Base-by-base conservation (phyloP, 2,888 invertebrate species). In the Pachydiplax longipennis region DNA sequence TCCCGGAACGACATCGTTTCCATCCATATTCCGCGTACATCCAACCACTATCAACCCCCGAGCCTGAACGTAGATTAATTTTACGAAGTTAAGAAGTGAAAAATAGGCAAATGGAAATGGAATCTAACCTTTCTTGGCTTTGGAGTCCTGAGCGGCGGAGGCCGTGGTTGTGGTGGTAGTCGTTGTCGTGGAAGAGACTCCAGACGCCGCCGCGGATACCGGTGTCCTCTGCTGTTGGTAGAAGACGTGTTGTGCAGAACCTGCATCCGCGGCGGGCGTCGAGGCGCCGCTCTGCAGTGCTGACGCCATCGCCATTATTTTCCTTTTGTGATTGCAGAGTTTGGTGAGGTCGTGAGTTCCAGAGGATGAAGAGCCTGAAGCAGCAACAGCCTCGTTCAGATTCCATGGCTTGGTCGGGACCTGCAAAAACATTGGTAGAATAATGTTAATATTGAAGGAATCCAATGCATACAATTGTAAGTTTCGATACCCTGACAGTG, bases 321-420 rank as follows among this genome's bases (percentile, higher is more conserved):
- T 98, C 95, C 97, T 96, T 94, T 98, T 97, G 95, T 98, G 98
- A 95, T 97, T 97, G 95, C 98, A 98, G 93, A 97, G 95, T 94
- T 97, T 97, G 92, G 96, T 97, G 95, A 97, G 95, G 95, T 97
- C 97, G 93, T 95, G 95, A 92, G 95, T 73, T 73, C 73, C 73
- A 73, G 73, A 65, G 65, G 65, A 65, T 3, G 65, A 73, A 73
- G 73, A 73, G 15, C 73, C 73, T n/a, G 61, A 94, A 93, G 95
- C 95, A 91, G 95, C 81, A 96, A 96, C 92, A 96, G 96, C 92
- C 96, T 95, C 93, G 95, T 31, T 83, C 58, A 53, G 58, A 61
- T 31, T 73, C 95, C 96, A 97, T 92, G 97, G 96, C 94, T 96
- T 96, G 93, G 96, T 96, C 92, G 95, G 94, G 93, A 97, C 96